Evolutionary conservation across 1,140 invertebrate species (phyloP), one percentile per base, ranked within the genome.

Genomic region (Eumaeus atala): DNA sequence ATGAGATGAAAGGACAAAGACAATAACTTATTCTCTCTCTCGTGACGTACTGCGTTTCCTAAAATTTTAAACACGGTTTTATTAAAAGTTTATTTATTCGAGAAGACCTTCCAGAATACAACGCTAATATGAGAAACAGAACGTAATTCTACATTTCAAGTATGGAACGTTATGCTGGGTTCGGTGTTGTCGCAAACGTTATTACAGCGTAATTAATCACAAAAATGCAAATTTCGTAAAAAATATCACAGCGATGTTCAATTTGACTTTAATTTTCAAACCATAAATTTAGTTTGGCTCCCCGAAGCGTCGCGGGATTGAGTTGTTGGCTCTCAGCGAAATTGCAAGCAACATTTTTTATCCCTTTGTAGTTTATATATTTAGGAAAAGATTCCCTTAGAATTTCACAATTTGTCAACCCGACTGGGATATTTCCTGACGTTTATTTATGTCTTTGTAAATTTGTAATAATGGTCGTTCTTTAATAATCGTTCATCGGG

Each of bases 201-300:
- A 53, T 53, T 34, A 53, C 65, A 61, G 47, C 35, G 62, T 67
- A 70, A 70, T 67, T 65, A 71, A 65, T 64, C 47, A 61, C 49
- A 58, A 61, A 28, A 64, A 71, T 64, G 58, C 54, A 66, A 71
- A 68, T 61, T 50, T 28, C 21, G 50, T 72, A 82, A 84, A 37
- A 83, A 80, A 81, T 83, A 81, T 75, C 77, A 64, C 69, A 59
- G 67, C 61, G 61, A 79, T 78, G 79, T 78, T 72, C 78, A 84
- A 84, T 86, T 84, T 86, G 77, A 79, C 74, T 86, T 86, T 84
- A 83, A 86, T 84, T 84, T 86, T 83, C 72, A 68, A 77, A 78
- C 63, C 75, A 78, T 77, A 86, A 86, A 86, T 84, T 84, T 74
- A 70, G 78, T 86, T 84, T 86, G 74, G 77, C 76, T 81, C 72